Base-by-base conservation (phyloP, 2,888 invertebrate species). In the Lamproptera curius region DNA sequence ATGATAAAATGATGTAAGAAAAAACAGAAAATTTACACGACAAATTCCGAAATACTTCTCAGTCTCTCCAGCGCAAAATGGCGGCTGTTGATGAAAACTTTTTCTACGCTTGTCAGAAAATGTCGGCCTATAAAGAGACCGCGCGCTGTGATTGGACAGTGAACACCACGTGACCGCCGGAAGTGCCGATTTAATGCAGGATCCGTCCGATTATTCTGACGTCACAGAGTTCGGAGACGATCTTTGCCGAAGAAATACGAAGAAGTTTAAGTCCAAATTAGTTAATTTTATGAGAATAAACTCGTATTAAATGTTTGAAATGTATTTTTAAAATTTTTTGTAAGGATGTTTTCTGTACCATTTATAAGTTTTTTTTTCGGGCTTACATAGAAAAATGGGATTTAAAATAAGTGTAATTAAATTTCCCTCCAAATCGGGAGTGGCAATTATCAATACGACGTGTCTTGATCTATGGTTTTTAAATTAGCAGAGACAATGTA, bases 61-160 rank as follows among this genome's bases (percentile, higher is more conserved):
- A 91, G 91, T 91, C 91, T 90, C 90, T 90, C 90, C 91, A 91
- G 92, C 92, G 92, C 94, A 95, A 95, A 93, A 95, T 95, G 95
- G 95, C 95, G 94, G 95, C 94, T 94, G 93, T 94, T 94, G 94
- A 94, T 94, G 94, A 94, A 92, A 94, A 95, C 92, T 95, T 95
- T 94, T 95, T 94, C 93, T 94, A 94, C 94, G 94, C 95, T 95
- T 95, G 95, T 95, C 95, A 95, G 92, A 93, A 93, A 87, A 87
- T 86, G 89, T 89, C 88, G 86, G 89, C 84, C 89, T 83, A 79
- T 73, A 80, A 71, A 76, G 78, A 70, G 70, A 72, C 70, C 59
- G 67, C 65, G 71, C 63, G 49, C 52, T 69, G 56, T 74, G 78
- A 89, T 89, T 89, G 88, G 89, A 62, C 61, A 54, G 61, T 55